phyloP scores from a whole-genome alignment of 2,113 vertebrate species.

The Hymenochirus boettgeri region DNA sequence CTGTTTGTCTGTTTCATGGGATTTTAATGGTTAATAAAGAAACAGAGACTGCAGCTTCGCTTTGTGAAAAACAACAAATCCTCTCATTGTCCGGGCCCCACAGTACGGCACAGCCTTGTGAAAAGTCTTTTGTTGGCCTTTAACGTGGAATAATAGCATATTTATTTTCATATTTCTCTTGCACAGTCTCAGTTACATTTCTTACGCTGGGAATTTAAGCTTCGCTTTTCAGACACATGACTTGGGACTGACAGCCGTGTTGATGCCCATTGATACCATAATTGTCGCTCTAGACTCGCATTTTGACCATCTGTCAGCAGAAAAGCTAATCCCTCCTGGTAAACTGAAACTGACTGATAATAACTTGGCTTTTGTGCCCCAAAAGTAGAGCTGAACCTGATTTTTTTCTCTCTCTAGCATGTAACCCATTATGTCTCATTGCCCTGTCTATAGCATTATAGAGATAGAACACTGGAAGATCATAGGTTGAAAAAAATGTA shows the following conservation, averaged over 20 bases:
- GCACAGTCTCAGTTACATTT: constrained; percentile 33
- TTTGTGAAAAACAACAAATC: too few relatives aligned
- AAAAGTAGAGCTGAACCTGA: background rate
- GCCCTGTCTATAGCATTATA: too few relatives aligned
- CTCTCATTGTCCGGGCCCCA: too few relatives aligned
- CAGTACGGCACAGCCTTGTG: too few relatives aligned
- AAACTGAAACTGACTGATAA: constrained; percentile 26
- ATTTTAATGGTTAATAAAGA: too few relatives aligned
- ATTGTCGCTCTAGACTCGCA: constrained; percentile 34
- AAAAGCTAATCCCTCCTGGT: constrained; percentile 28
- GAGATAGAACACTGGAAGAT: too few relatives aligned
- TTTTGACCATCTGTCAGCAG: constrained; percentile 39
- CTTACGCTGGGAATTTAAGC: constrained; percentile 26
- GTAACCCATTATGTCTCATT: too few relatives aligned
- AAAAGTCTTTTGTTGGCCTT: constrained; percentile 27
- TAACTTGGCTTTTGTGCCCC: constrained; percentile 27
- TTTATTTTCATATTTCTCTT: constrained; percentile 37
- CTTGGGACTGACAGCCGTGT: constrained; percentile 17
- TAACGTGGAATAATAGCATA: constrained; percentile 24
- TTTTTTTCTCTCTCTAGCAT: too few relatives aligned
- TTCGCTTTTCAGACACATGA: constrained; percentile 21
- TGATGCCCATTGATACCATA: constrained; percentile 36
- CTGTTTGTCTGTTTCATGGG: too few relatives aligned
- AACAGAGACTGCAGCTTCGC: too few relatives aligned
- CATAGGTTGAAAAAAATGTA: too few relatives aligned